A percentile compares a stretch with the other conserved stretches of the same genome.
Evolutionary conservation across 2,888 invertebrate genomes (phyloP).

Genomic region (Gymnoscelis rufifasciata): DNA sequence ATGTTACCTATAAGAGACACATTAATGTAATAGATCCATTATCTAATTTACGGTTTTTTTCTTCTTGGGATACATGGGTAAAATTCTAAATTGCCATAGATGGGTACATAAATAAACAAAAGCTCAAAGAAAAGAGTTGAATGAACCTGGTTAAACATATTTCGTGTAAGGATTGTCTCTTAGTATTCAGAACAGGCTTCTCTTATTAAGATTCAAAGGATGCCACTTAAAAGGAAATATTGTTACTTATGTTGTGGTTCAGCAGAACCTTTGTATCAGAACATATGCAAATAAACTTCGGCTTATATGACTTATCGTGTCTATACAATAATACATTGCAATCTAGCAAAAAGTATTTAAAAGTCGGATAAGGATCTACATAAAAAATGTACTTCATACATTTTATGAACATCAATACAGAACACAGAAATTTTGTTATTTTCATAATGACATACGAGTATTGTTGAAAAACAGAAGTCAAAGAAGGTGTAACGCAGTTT

Average conservation of each 20-base stretch:
- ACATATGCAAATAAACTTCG: constrained; percentile 27
- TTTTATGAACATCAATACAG: no score
- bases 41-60: no score
- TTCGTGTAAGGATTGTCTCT: constrained; percentile 53
- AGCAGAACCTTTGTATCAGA: constrained; percentile 32
- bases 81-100: no score
- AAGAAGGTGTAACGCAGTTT: constrained; percentile 47
- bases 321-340: no score
- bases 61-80: no score
- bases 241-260: constrained; percentile 41
- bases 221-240: constrained; percentile 74
- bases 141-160: constrained; percentile 53
- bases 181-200: constrained; percentile 68
- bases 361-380: no score
- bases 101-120: constrained; percentile 6
- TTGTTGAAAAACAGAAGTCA: constrained; percentile 45
- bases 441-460: background rate
- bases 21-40: no score
- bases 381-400: no score
- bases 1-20: no score
- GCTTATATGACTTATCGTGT: no score
- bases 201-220: constrained; percentile 74
- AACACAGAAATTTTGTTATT: no score
- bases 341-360: no score
- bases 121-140: constrained; percentile 44